phyloP scores from a whole-genome alignment of 35 echinoderm and acorn worm species.

The Anneissia japonica region DNA sequence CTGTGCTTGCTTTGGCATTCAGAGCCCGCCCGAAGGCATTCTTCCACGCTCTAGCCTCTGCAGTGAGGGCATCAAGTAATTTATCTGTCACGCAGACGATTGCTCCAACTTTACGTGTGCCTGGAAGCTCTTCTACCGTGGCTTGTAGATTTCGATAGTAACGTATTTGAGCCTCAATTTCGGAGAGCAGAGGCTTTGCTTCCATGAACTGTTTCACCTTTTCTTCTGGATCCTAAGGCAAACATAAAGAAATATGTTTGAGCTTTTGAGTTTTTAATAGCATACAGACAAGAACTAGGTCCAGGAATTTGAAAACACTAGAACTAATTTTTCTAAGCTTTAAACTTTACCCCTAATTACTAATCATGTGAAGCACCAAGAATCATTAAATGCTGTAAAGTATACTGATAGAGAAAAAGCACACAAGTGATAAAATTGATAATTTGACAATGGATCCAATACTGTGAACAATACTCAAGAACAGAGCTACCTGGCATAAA shows the following conservation, averaged over 20 bases:
- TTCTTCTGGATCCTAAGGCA: constrained; percentile 84
- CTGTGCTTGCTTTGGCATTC: constrained; percentile 74
- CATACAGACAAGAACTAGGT: too few species aligned
- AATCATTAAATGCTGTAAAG: too few species aligned
- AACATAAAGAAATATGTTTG: constrained; percentile 16
- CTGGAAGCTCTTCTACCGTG: constrained; percentile 65
- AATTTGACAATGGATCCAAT: too few species aligned
- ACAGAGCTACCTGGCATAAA: too few species aligned
- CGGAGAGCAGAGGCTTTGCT: constrained; percentile 62
- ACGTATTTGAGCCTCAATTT: constrained; percentile 91
- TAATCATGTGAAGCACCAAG: too few species aligned
- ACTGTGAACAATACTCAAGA: too few species aligned
- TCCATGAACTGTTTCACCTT: constrained; percentile 94
- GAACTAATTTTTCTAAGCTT: too few species aligned
- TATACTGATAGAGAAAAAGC: too few species aligned
- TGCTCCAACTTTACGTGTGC: constrained; percentile 64
- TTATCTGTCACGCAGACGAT: constrained; percentile 84
- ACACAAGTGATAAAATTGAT: too few species aligned
- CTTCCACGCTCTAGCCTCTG: constrained; percentile 92
- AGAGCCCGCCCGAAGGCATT: constrained; percentile 76
- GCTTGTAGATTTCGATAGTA: constrained; percentile 74
- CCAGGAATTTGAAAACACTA: too few species aligned
- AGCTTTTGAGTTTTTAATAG: too few species aligned
- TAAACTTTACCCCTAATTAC: too few species aligned
- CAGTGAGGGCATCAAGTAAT: constrained; percentile 63